These are phyloP conservation scores for Acanthurus leucopareius DNA, from an alignment of 2,797 vertebrate genomes.

Conservation along the genomic window DNA sequence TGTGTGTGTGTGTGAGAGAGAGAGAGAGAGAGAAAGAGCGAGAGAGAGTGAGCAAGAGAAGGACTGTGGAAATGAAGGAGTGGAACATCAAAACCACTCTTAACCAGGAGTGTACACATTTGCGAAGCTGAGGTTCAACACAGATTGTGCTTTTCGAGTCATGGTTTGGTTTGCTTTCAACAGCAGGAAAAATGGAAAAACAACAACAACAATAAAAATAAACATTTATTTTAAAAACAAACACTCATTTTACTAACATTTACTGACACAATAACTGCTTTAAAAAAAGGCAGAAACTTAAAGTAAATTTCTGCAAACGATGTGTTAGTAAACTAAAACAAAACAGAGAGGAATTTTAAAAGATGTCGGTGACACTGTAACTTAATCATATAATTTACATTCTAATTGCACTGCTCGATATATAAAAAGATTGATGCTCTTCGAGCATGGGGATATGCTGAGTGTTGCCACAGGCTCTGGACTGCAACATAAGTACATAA, in stretches of 20 bases:
- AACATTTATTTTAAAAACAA: too few relatives aligned
- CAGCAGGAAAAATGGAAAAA: background rate
- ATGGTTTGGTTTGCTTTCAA: background rate
- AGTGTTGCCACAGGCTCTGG: background rate
- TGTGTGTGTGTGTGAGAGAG: conserved; percentile 3
- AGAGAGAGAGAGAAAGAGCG: conserved; percentile 1
- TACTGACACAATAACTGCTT: too few relatives aligned
- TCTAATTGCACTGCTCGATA: background rate
- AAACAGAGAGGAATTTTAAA: background rate
- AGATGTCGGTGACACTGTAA: background rate
- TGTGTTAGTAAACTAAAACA: background rate
- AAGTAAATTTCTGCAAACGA: too few relatives aligned
- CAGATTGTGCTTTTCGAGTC: background rate
- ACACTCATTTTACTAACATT: too few relatives aligned
- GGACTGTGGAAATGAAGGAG: conserved; percentile 17
- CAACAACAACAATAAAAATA: too few relatives aligned
- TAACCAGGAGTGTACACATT: background rate
- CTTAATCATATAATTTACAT: background rate
- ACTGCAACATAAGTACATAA: too few relatives aligned
- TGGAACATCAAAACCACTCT: conserved; percentile 27
- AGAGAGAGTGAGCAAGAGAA: background rate
- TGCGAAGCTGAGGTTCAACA: background rate
- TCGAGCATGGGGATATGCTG: background rate
- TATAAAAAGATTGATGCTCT: background rate
- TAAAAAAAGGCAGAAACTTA: background rate